A percentile compares a stretch with the other conserved stretches of the same genome.
phyloP scores from a whole-genome alignment of 2,888 invertebrate genomes.

The Idaea aversata region DNA sequence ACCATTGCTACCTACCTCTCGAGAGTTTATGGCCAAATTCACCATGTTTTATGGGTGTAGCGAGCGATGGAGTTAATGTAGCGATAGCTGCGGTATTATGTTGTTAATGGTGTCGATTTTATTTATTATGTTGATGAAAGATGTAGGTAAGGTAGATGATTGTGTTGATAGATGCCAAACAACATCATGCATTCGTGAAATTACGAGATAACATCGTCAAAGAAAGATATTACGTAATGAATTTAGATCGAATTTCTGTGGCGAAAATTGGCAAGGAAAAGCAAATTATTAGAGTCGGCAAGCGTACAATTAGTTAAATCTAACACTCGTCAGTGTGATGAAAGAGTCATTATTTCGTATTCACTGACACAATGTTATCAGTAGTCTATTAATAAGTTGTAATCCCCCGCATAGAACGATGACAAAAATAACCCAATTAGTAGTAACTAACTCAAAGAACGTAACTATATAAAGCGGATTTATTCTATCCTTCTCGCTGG shows the following conservation, averaged over 20 bases:
- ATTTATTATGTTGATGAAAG: neutral
- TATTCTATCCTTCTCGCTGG: neutral
- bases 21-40: neutral
- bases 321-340: too few species aligned
- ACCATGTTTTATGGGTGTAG: neutral
- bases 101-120: neutral
- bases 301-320: too few species aligned
- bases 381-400: neutral
- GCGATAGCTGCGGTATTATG: neutral
- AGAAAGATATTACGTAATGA: neutral
- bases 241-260: neutral
- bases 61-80: neutral
- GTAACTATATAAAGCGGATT: neutral
- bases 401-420: neutral
- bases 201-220: neutral
- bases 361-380: too few species aligned
- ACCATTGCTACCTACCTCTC: neutral
- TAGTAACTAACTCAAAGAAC: neutral
- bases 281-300: too few species aligned
- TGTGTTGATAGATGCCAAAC: neutral
- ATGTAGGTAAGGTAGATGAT: neutral
- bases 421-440: neutral
- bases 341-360: too few species aligned
- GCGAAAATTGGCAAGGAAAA: neutral
- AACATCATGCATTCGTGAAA: neutral